Evolutionary conservation across 2,888 invertebrate species (phyloP), one percentile per base, ranked within the genome.

Genomic region (Holacanthella duospinosa): DNA sequence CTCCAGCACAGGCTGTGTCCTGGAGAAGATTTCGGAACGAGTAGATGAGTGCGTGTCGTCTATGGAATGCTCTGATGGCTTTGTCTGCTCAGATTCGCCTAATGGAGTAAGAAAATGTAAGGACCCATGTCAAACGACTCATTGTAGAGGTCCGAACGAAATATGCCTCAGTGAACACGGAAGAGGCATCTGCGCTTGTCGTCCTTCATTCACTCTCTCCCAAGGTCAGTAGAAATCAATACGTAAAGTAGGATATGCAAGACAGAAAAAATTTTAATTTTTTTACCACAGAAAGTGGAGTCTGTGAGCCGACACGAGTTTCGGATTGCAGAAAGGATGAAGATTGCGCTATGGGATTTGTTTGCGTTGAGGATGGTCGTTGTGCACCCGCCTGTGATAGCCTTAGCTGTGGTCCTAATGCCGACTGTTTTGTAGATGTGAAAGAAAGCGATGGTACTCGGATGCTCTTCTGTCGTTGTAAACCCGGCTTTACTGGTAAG

Each of bases 231-330:
- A n/a, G 36, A 36, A 36, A 36, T 36, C 36, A 16, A 12, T 36
- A 12, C 36, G 16, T 36, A 16, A 36, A 12, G 6, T 36, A 6
- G 16, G 36, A 36, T n/a, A n/a, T n/a, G n/a, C n/a, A n/a, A n/a
- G n/a, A n/a, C n/a, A n/a, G n/a, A n/a, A n/a, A n/a, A n/a, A n/a
- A n/a, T n/a, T n/a, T n/a, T n/a, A n/a, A n/a, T n/a, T 36, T 36
- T 36, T 36, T 36, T 36, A 36, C n/a, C n/a, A n/a, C 21, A 48
- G 48, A 89, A 9, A 82, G 81, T 53, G 91, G 90, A 0, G 77
- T 80, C 1, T 93, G 93, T 76, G 90, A 92, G 77, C 89, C 89
- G 78, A 92, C 92, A 1, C 86, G 89, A 0, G 84, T 91, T 59
- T 90, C 92, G 1, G 88, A 89, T 75, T 93, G 93, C 74, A 79